These are phyloP conservation scores for Pteria penguin DNA, from an alignment of 2,888 invertebrate genomes.

Conservation along the genomic window DNA sequence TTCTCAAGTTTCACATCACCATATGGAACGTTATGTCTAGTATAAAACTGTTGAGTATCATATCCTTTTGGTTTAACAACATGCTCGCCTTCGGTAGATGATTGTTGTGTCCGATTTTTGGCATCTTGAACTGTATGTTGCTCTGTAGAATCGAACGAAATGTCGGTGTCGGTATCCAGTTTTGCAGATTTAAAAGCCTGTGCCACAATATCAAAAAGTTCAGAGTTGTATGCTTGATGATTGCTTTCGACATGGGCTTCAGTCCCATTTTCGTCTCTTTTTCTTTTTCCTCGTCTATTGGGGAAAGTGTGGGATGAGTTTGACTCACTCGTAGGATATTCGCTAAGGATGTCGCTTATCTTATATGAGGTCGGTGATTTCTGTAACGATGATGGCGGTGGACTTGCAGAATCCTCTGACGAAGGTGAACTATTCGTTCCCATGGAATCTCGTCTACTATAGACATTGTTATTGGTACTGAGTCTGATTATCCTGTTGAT, in stretches of 20 bases:
- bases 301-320: not conserved
- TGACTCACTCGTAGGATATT: not conserved
- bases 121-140: not conserved
- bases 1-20: too few species aligned
- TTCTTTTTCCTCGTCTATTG: not conserved
- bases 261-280: not conserved
- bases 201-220: not conserved
- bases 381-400: not conserved
- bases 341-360: constrained; percentile 1
- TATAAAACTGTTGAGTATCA: too few species aligned
- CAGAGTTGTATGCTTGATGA: not conserved
- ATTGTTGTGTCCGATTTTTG: not conserved
- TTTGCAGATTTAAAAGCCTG: not conserved
- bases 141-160: not conserved
- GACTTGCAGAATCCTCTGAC: constrained; percentile 15
- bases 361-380: constrained; percentile 6
- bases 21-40: too few species aligned
- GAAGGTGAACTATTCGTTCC: constrained; percentile 5
- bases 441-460: not conserved
- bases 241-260: not conserved
- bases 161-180: not conserved
- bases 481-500: constrained; percentile 87
- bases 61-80: too few species aligned
- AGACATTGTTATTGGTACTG: not conserved
- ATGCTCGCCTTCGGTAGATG: too few species aligned